phyloP scores from a whole-genome alignment of 1,140 invertebrate species.

The Sminthurinus signatus region DNA sequence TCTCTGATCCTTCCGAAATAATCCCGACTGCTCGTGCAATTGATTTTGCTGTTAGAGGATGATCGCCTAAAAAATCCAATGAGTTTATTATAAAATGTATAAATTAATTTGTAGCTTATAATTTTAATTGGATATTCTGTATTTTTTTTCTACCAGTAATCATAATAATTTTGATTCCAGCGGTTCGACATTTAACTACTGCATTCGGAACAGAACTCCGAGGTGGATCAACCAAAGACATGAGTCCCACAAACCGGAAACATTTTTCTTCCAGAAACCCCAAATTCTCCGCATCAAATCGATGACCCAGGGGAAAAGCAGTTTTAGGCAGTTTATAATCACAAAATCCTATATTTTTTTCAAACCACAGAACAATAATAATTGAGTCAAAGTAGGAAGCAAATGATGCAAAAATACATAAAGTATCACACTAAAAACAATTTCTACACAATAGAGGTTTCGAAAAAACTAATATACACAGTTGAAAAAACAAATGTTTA shows the following conservation, averaged over 20 bases:
- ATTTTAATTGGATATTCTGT: conserved; percentile 64
- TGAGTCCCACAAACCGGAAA: conserved; percentile 58
- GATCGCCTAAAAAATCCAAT: too few relatives aligned
- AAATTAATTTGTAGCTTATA: too few relatives aligned
- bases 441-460: not conserved
- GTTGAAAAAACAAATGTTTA: too few relatives aligned
- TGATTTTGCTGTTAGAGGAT: conserved; percentile 67
- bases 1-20: conserved; percentile 58
- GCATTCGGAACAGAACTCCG: conserved; percentile 56
- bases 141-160: too few relatives aligned
- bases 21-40: conserved; percentile 66
- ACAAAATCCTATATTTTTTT: conserved; percentile 57
- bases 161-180: conserved; percentile 74
- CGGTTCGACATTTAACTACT: conserved; percentile 59
- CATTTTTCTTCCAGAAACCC: conserved; percentile 56
- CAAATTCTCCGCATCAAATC: conserved; percentile 52
- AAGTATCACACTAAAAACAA: too few relatives aligned
- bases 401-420: too few relatives aligned
- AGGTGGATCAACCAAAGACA: conserved; percentile 64
- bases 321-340: conserved; percentile 50
- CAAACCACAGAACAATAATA: too few relatives aligned
- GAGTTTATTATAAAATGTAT: too few relatives aligned
- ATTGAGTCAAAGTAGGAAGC: too few relatives aligned
- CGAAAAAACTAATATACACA: too few relatives aligned
- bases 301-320: conserved; percentile 51